phyloP scores from a whole-genome alignment of 1,140 invertebrate species.

The Mizuhopecten yessoensis region DNA sequence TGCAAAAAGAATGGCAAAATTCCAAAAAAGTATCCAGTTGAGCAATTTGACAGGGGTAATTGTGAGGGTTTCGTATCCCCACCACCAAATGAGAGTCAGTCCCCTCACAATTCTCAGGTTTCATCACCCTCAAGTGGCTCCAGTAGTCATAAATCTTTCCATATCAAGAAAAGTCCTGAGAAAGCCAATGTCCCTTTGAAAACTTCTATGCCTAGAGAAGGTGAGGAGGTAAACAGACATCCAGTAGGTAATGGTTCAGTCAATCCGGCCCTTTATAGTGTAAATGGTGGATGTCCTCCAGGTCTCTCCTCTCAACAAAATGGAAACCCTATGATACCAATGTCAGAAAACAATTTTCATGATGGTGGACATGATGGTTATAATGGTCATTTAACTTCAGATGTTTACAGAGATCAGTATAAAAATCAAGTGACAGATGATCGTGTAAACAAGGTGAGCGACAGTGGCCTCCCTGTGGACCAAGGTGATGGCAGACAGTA shows the following conservation, averaged over 20 bases:
- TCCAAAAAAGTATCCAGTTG: background rate
- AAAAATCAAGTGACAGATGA: background rate
- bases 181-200: background rate
- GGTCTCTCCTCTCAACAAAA: background rate
- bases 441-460: background rate
- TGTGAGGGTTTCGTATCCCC: constrained; percentile 15
- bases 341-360: background rate
- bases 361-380: background rate
- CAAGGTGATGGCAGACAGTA: background rate
- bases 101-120: background rate
- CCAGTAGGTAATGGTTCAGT: background rate
- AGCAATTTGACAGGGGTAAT: background rate
- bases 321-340: background rate
- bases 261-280: background rate
- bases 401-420: background rate
- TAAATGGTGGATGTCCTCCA: background rate
- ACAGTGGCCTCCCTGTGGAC: background rate
- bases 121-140: background rate
- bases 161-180: background rate
- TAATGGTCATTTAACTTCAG: constrained; percentile 2
- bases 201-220: constrained; percentile 45
- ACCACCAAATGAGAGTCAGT: background rate
- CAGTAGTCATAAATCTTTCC: background rate
- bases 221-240: background rate
- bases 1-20: constrained; percentile 52